These are phyloP conservation scores for Leptosomus discolor DNA, from an alignment of 2,113 vertebrate genomes.

Conservation along the genomic window DNA sequence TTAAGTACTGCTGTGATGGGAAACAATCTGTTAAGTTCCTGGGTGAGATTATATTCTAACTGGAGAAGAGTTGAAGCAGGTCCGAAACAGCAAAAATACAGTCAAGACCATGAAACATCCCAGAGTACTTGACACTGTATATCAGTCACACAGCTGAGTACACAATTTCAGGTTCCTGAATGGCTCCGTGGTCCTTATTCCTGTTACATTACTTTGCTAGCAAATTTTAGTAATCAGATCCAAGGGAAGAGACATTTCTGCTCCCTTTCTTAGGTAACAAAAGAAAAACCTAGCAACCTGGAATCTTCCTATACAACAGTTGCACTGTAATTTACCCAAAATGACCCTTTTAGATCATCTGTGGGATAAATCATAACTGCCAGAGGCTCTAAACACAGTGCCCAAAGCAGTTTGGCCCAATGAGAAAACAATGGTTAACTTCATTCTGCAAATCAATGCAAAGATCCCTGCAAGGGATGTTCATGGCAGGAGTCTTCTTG, in stretches of 20 bases:
- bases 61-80: neutral
- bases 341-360: neutral
- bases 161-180: neutral
- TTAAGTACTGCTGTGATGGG: neutral
- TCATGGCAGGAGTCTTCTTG: neutral
- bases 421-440: neutral
- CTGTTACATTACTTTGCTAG: neutral
- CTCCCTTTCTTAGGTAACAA: neutral
- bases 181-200: neutral
- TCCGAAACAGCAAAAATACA: neutral
- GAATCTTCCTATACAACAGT: neutral
- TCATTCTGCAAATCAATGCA: neutral
- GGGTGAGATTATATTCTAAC: neutral
- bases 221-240: neutral
- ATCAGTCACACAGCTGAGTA: neutral
- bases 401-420: neutral
- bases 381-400: neutral
- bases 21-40: neutral
- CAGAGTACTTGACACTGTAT: accelerated
- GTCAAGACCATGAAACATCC: neutral
- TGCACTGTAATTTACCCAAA: neutral
- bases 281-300: neutral
- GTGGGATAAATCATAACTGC: neutral
- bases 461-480: neutral
- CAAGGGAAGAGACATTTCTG: accelerated